A percentile compares a stretch with the other conserved stretches of the same genome.
Evolutionary conservation across 2,888 invertebrate species (phyloP).

Genomic region (Troilus luridus): DNA sequence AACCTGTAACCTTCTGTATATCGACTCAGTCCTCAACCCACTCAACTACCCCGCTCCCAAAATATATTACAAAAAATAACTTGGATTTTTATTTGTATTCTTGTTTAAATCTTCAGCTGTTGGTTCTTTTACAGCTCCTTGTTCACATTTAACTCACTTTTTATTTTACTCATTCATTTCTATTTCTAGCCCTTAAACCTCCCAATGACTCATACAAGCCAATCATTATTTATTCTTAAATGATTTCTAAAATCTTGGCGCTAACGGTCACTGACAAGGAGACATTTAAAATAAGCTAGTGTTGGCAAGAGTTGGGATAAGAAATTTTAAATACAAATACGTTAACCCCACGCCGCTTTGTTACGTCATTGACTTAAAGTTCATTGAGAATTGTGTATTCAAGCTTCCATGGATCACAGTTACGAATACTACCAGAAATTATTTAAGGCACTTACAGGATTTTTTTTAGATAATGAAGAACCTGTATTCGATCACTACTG

Average conservation of each 20-base stretch:
- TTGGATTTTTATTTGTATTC: no score
- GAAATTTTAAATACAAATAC: constrained; percentile 8
- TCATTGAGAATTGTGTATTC: neutral
- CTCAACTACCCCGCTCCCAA: no score
- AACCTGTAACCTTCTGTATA: no score
- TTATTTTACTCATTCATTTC: neutral
- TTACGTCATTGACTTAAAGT: neutral
- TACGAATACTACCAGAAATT: no score
- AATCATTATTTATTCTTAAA: constrained; percentile 12
- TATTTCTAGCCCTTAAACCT: neutral
- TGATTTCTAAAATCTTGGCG: neutral
- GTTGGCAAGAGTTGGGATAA: neutral
- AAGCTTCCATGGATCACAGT: neutral
- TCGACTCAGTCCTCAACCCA: no score
- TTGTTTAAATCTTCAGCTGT: no score
- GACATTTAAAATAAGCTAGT: constrained; percentile 22
- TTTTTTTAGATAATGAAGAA: no score
- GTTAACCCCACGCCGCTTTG: neutral
- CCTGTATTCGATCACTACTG: no score
- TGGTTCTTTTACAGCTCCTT: no score
- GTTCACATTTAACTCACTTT: no score
- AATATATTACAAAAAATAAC: no score
- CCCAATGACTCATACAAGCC: neutral
- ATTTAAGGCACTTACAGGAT: no score
- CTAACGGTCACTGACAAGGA: neutral